These are phyloP conservation scores for Battus philenor DNA, from an alignment of 1,140 invertebrate species.

Conservation along the genomic window DNA sequence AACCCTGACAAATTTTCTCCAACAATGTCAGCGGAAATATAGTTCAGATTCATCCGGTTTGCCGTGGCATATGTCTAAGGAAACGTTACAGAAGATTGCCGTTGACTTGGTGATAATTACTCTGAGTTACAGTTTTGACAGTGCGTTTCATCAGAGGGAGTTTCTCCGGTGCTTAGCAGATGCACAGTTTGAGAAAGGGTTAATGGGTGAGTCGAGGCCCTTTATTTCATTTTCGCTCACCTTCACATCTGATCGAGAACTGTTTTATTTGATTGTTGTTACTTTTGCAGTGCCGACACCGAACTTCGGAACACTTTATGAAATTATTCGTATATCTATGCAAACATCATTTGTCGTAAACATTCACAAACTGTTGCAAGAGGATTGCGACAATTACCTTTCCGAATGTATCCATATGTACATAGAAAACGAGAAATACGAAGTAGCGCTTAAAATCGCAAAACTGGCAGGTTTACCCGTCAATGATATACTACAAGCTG, in stretches of 20 bases:
- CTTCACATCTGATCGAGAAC: too few species aligned
- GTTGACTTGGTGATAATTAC: conserved; percentile 74
- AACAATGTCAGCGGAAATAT: conserved; percentile 53
- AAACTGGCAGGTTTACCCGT: conserved; percentile 66
- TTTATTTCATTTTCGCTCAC: too few species aligned
- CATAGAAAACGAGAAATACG: conserved; percentile 69
- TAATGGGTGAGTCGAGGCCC: conserved; percentile 61
- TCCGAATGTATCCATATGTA: conserved; percentile 74
- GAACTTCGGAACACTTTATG: conserved; percentile 70
- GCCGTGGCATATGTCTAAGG: conserved; percentile 76
- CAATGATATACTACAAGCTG: conserved; percentile 72
- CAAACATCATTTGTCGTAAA: conserved; percentile 51
- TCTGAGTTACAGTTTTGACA: conserved; percentile 74
- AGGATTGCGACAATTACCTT: conserved; percentile 43
- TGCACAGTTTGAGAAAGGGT: conserved; percentile 73
- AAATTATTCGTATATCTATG: conserved; percentile 75
- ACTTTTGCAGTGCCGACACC: conserved; percentile 70
- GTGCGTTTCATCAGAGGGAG: conserved; percentile 75
- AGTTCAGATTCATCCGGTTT: conserved; percentile 45
- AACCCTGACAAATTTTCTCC: conserved; percentile 42
- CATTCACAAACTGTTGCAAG: conserved; percentile 55
- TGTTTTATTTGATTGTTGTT: too few species aligned
- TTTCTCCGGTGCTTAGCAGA: conserved; percentile 74
- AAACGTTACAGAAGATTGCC: conserved; percentile 57
- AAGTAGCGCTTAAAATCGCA: conserved; percentile 77